Conservation (phyloP, 2,113 vertebrate genomes). For the Regulus satrapa region DNA sequence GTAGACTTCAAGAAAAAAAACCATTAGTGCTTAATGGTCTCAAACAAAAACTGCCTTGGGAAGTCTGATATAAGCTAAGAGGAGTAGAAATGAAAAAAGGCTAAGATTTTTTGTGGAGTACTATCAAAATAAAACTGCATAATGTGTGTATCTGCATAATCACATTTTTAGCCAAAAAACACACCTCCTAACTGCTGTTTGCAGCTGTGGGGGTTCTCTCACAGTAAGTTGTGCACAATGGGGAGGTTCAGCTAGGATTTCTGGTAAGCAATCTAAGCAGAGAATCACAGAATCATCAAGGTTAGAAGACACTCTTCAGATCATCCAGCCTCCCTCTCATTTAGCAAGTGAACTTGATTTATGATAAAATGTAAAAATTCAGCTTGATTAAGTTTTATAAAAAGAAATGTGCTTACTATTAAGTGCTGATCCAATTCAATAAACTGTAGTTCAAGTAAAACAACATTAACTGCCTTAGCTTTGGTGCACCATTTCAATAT, state of each 20-base stretch:
- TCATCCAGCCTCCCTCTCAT: neutral
- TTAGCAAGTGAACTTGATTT: neutral
- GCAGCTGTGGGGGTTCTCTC: neutral
- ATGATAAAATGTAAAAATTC: neutral
- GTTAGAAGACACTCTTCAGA: neutral
- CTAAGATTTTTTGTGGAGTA: neutral
- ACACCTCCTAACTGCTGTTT: neutral
- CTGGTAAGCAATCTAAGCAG: neutral
- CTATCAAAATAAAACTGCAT: neutral
- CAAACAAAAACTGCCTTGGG: neutral
- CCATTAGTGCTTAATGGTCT: neutral
- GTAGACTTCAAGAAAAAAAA: neutral
- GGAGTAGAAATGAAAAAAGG: neutral
- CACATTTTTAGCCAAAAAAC: neutral
- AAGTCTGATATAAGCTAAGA: neutral
- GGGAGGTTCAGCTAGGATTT: neutral
- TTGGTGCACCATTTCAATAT: neutral
- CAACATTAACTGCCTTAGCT: neutral
- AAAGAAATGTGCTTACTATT: neutral
- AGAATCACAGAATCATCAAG: neutral
- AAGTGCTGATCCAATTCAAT: neutral
- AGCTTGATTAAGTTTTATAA: neutral
- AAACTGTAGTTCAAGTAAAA: neutral
- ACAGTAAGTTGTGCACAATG: rapidly evolving
- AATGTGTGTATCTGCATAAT: too few species aligned